These are phyloP conservation scores for Anagyrus pseudococci DNA, from an alignment of 2,888 invertebrate species.

Conservation along the genomic window DNA sequence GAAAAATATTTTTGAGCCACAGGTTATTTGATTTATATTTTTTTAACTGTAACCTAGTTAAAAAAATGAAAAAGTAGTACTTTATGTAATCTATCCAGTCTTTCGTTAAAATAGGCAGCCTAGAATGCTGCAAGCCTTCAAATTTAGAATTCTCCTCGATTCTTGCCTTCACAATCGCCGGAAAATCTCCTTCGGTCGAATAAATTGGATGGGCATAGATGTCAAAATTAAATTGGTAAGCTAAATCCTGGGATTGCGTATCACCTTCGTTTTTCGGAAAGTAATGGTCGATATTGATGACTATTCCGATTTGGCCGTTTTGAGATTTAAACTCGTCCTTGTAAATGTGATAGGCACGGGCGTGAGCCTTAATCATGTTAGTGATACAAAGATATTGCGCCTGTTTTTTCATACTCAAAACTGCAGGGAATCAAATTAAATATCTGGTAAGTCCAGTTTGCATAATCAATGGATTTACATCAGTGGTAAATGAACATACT, in stretches of 20 bases:
- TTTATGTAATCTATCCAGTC: conserved; percentile 68
- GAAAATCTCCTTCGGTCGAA: conserved; percentile 64
- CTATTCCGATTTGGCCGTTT: conserved; percentile 62
- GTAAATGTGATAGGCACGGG: conserved; percentile 70
- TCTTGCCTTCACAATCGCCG: conserved; percentile 60
- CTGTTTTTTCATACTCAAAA: conserved; percentile 60
- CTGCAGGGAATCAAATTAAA: background rate
- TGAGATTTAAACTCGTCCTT: conserved; percentile 67
- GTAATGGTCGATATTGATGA: conserved; percentile 13
- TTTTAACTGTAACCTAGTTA: too few relatives aligned
- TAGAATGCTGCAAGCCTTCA: conserved; percentile 60
- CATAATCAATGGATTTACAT: too few relatives aligned
- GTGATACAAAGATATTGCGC: conserved; percentile 74
- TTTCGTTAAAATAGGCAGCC: conserved; percentile 61
- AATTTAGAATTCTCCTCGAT: conserved; percentile 58
- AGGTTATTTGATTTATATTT: too few relatives aligned
- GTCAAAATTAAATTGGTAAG: conserved; percentile 60
- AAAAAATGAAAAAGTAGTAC: conserved; percentile 31
- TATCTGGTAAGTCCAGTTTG: too few relatives aligned
- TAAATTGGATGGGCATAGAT: conserved; percentile 64
- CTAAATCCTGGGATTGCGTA: conserved; percentile 12
- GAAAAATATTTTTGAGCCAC: conserved; percentile 27
- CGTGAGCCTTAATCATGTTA: conserved; percentile 76
- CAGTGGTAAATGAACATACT: background rate
- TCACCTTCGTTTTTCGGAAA: conserved; percentile 33